Percentiles rank a stretch among this genome's conserved stretches.
These are phyloP conservation scores for Unio pictorum DNA, from an alignment of 2,888 invertebrate species.

Conservation along the genomic window DNA sequence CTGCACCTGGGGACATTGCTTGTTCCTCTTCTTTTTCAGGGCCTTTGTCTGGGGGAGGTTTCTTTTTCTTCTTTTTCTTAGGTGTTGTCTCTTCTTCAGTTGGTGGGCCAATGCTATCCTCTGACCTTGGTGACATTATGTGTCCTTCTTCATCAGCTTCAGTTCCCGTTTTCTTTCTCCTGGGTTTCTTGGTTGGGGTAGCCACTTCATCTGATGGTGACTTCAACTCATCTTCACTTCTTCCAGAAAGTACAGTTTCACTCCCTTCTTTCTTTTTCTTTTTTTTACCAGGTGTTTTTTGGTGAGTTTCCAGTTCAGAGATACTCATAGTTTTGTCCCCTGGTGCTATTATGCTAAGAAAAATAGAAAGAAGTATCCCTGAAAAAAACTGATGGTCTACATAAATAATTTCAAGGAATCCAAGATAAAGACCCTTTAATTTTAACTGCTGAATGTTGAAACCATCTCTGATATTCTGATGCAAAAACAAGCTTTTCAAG, in stretches of 20 bases:
- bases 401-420: too few relatives aligned
- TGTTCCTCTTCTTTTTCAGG: conserved; percentile 24
- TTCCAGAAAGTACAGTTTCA: not conserved
- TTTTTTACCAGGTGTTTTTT: conserved; percentile 30
- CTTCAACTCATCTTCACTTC: too few relatives aligned
- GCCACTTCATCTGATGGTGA: too few relatives aligned
- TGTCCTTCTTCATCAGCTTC: conserved; percentile 20
- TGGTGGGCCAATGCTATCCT: not conserved
- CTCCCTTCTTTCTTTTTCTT: conserved; percentile 31
- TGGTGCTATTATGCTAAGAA: conserved; percentile 6
- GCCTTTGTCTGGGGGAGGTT: conserved; percentile 9
- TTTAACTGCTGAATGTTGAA: too few relatives aligned
- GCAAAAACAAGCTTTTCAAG: too few relatives aligned
- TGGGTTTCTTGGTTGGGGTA: conserved; percentile 11
- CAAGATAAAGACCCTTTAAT: too few relatives aligned
- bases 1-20: conserved; percentile 25
- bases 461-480: too few relatives aligned
- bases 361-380: too few relatives aligned
- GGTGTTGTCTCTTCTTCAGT: conserved; percentile 9
- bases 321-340: conserved; percentile 44
- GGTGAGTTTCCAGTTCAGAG: conserved; percentile 33
- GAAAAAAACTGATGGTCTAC: too few relatives aligned
- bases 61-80: conserved; percentile 26
- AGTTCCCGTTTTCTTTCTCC: conserved; percentile 37
- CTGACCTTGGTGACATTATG: conserved; percentile 16